Evolutionary conservation across 2,113 vertebrate genomes (phyloP).

Genomic region (Argyrosomus japonicus): DNA sequence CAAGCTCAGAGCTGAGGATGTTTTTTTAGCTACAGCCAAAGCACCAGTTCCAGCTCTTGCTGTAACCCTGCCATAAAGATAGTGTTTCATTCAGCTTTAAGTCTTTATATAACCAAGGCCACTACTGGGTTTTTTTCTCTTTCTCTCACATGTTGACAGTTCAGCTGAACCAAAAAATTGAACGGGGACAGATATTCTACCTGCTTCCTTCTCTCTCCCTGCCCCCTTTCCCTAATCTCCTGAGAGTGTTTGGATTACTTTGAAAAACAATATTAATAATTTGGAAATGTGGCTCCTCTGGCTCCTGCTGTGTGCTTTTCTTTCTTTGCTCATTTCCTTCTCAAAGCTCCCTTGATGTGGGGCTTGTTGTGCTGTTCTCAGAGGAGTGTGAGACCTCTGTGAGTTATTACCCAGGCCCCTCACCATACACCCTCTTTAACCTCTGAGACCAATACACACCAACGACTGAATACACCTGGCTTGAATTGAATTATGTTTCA

Average conservation of each 20-base stretch:
- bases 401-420: slow-evolving; percentile 69
- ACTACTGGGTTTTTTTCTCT: slow-evolving; percentile 46
- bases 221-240: slow-evolving; percentile 57
- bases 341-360: slow-evolving; percentile 79
- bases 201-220: slow-evolving; percentile 53
- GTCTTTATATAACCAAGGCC: slow-evolving; percentile 74
- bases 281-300: slow-evolving; percentile 74
- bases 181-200: slow-evolving; percentile 71
- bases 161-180: slow-evolving; percentile 64
- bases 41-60: slow-evolving; percentile 74
- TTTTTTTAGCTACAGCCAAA: slow-evolving; percentile 80
- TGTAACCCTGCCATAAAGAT: slow-evolving; percentile 74
- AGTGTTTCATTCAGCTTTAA: slow-evolving; percentile 78
- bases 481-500: slow-evolving; percentile 11
- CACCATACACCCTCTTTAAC: slow-evolving; percentile 54
- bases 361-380: slow-evolving; percentile 77
- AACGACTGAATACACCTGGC: slow-evolving; percentile 44
- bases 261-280: slow-evolving; percentile 82
- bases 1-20: slow-evolving; percentile 80
- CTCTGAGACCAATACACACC: slow-evolving; percentile 38
- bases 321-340: slow-evolving; percentile 80
- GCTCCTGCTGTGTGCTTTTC: slow-evolving; percentile 75
- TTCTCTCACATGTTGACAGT: slow-evolving; percentile 65
- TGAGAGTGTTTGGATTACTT: slow-evolving; percentile 77
- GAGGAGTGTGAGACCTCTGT: slow-evolving; percentile 69